phyloP scores from a whole-genome alignment of 2,113 vertebrate genomes.

The Eonycteris spelaea region DNA sequence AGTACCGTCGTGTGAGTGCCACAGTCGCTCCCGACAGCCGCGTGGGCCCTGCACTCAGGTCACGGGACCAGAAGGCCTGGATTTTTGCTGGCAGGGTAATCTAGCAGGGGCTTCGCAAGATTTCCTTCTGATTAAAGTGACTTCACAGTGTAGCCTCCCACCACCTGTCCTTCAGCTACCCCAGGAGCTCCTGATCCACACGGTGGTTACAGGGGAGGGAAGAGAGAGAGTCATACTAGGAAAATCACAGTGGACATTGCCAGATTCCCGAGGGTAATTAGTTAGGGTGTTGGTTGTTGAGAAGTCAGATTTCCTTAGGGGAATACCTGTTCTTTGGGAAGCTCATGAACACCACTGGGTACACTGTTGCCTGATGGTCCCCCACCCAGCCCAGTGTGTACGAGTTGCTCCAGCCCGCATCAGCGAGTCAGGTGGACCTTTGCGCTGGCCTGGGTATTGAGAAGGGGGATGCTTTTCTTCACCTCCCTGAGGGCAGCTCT shows the following conservation, averaged over 20 bases:
- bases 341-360: neutral
- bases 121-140: neutral
- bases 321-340: neutral
- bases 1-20: slow-evolving; percentile 78
- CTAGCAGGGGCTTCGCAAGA: neutral
- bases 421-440: neutral
- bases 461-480: neutral
- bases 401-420: neutral
- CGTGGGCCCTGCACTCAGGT: neutral
- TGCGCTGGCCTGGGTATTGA: neutral
- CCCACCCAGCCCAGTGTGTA: neutral
- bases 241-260: neutral
- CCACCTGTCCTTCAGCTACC: neutral
- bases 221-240: neutral
- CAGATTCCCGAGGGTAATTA: neutral
- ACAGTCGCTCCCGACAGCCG: neutral
- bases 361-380: neutral
- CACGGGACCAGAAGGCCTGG: neutral
- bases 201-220: neutral
- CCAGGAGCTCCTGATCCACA: neutral
- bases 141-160: neutral
- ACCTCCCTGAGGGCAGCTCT: neutral
- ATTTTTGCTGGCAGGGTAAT: neutral
- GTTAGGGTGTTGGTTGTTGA: neutral
- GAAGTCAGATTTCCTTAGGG: neutral